Evolutionary conservation across 2,113 vertebrate species (phyloP), one percentile per base, ranked within the genome.

Genomic region (Gymnorhina tibicen): DNA sequence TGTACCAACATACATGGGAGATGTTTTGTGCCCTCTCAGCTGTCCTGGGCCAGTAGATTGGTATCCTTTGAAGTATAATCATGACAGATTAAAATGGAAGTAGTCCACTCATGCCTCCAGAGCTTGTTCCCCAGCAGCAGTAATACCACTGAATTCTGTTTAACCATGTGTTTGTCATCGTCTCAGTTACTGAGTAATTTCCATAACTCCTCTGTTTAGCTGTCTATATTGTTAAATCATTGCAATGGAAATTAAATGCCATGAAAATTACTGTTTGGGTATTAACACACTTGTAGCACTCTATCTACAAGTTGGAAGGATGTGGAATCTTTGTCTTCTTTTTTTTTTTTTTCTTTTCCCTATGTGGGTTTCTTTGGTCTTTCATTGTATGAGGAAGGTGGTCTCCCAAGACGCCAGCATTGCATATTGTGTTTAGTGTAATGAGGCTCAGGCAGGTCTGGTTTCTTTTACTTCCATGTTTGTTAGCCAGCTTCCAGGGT

Each of bases 111-210:
- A 18, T 73, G 21, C 27, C n/a, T 81, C 15, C 26, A 62, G 32
- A 62, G 9, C 23, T 76, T 87, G 18, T 67, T 87, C 8, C 35
- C 22, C 30, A 46, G 24, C 10, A 72, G 23, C 9, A 41, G 14
- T 32, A 72, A 22, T 22, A 82, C 27, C 9, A 24, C 0, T 72
- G 44, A 56, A 39, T 79, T 89, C 56, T 75, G 7, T 72, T 92
- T 50, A 49, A 37, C 10, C 15, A 20, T 13, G 17, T 37, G 7
- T 63, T 81, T 77, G 30, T 30, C 28, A 12, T 46, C 0, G 0
- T 69, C 46, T 39, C 13, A 15, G 19, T 89, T 84, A 56, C 41
- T 6, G 46, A 27, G 32, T 56, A 11, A 39, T 86, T 91, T 41
- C n/a, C 32, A 22, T 59, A 15, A 52, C 33, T 85, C 6, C 35